Evolutionary conservation across 2,113 vertebrate species (phyloP), one percentile per base, ranked within the genome.

Genomic region (Amblyopsis rosae): DNA sequence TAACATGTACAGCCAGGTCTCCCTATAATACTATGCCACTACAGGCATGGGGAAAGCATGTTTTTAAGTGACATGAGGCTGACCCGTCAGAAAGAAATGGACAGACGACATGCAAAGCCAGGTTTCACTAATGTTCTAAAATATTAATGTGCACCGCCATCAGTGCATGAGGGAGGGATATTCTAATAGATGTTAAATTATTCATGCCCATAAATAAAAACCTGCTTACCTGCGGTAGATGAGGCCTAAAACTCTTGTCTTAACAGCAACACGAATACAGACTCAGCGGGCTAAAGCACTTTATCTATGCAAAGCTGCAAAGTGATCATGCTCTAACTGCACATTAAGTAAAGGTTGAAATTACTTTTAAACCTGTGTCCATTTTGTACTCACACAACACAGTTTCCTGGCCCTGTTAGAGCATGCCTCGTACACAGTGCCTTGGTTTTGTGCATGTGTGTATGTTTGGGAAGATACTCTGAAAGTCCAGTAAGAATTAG

Each of bases 171-270:
- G 59, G 81, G 81, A 86, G 81, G 65, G 70, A 84, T 84, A 88
- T 92, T 92, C 87, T 90, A 92, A 92, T 90, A 91, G 77, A 86
- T 72, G 67, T 70, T 93, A 64, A 88, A 93, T 93, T 91, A 93
- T 93, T 93, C 73, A 93, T 86, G 77, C 35, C 77, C 88, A 92
- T 91, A 92, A 90, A 93, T 90, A 93, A 90, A 68, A 86, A 87
- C 76, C 87, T 87, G 85, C 83, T 88, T 89, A 90, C 88, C 84
- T 89, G 88, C 89, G 87, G 83, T 88, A 88, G 74, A 90, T 88
- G 71, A 79, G 67, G 66, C 67, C 74, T 84, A 79, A 84, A 88
- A 87, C 77, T 49, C 53, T 62, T 64, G 70, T 56, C 53, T 12
- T 57, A 12, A 17, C 17, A 49, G 54, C 16, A 12, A 58, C 72